phyloP scores from a whole-genome alignment of 2,797 vertebrate species.

The Sparidentex hasta region DNA sequence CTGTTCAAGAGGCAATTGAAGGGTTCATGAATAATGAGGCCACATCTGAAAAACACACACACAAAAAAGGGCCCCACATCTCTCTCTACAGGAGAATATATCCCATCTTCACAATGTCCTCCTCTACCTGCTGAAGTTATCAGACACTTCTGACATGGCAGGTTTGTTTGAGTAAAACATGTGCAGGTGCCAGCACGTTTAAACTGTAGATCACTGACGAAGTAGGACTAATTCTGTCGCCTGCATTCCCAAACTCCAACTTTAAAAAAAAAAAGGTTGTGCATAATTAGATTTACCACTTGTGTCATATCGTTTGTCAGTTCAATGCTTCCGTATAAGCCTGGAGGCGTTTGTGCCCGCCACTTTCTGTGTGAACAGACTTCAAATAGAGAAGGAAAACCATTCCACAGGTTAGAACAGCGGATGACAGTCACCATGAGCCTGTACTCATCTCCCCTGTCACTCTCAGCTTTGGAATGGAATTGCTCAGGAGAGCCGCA shows the following conservation, averaged over 20 bases:
- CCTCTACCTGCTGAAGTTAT: background rate
- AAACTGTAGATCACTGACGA: background rate
- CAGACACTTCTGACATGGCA: background rate
- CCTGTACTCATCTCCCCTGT: background rate
- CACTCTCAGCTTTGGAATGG: background rate
- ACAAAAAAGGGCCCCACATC: background rate
- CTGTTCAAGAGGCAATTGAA: slow-evolving; percentile 32
- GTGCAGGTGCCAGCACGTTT: background rate
- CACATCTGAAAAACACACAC: slow-evolving; percentile 16
- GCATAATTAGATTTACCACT: background rate
- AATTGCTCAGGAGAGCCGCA: background rate
- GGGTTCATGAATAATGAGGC: slow-evolving; percentile 54
- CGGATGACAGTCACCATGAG: background rate
- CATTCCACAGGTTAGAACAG: slow-evolving; percentile 12
- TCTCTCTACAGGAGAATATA: background rate
- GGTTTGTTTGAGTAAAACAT: background rate
- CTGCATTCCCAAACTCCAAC: background rate
- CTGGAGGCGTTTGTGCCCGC: background rate
- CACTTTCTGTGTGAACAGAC: background rate
- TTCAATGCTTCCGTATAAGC: background rate
- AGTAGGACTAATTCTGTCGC: background rate
- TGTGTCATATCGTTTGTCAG: background rate
- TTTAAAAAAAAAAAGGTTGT: background rate
- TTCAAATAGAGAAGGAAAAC: background rate
- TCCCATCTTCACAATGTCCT: background rate